Evolutionary conservation across 2,113 vertebrate species (phyloP).

Genomic region (Urocynchramus pylzowi): DNA sequence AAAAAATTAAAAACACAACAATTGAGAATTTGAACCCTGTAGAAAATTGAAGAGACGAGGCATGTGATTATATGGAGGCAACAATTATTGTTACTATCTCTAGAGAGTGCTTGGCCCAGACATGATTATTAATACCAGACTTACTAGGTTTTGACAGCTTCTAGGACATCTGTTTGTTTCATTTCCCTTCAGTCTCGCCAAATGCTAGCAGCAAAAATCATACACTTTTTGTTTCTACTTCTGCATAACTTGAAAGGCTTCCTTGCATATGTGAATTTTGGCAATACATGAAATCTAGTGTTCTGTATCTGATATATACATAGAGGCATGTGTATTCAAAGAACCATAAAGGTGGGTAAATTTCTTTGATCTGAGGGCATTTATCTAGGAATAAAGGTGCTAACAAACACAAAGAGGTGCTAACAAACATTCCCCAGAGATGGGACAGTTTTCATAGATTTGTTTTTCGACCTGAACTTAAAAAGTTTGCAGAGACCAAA

Average conservation of each 20-base stretch:
- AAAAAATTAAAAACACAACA: background rate
- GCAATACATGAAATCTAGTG: background rate
- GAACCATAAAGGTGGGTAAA: background rate
- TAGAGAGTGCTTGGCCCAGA: constrained; percentile 64
- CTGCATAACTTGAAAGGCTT: constrained; percentile 1
- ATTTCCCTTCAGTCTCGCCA: constrained; percentile 50
- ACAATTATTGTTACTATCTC: constrained; percentile 63
- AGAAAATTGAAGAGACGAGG: constrained; percentile 23
- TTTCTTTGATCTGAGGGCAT: background rate
- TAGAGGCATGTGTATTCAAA: background rate
- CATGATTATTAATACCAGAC: constrained; percentile 70
- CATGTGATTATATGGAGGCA: constrained; percentile 52
- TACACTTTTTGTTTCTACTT: background rate
- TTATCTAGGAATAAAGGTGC: background rate
- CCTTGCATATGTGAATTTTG: constrained; percentile 10
- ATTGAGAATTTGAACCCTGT: constrained; percentile 22
- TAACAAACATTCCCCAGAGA: background rate
- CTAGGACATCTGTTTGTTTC: constrained; percentile 53
- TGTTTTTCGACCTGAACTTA: background rate
- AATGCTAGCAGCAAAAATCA: constrained; percentile 41
- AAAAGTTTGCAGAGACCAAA: background rate
- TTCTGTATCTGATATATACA: background rate
- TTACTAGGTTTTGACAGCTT: constrained; percentile 69
- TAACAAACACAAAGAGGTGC: background rate
- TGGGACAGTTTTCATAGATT: background rate